Base-by-base conservation (phyloP, 2,888 invertebrate genomes). In the Leptopterna dolabrata region DNA sequence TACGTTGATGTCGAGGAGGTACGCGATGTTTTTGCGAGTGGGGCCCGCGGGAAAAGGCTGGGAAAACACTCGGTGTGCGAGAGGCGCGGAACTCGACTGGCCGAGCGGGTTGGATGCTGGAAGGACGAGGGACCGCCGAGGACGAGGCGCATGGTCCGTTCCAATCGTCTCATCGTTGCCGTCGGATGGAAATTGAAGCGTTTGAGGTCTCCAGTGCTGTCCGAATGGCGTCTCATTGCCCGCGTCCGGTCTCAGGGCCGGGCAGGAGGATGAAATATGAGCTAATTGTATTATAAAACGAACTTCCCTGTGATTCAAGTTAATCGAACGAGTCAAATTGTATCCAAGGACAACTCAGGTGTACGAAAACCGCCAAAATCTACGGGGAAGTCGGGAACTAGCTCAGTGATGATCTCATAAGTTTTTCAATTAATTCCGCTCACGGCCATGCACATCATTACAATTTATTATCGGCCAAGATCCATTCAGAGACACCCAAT, bases 1-100 rank as follows among this genome's bases (percentile, higher is more conserved):
- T 63, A 63, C 63, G 63, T 24, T 24, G 55, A n/a, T 51, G 13
- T 51, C 4, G n/a, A n/a, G n/a, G 51, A n/a, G 4, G 19, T 11
- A 11, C 63, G 63, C 63, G 63, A 63, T 63, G 63, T 63, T 63
- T 27, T 63, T 27, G 4, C 27, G 63, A 27, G 9, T 24, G 63
- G 0, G 13, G 51, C 16, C 51, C n/a, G 63, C 63, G 24, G 24
- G 45, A 19, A 24, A 4, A 16, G 13, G 27, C 27, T 71, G 2
- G 27, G 30, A 11, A 19, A 30, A 19, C 27, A 71, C 19, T 27
- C 71, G 71, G 19, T 24, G 24, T 27, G 41, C 14, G 73, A 29
- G 30, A 76, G 41, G 6, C 73, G 73, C 73, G 73, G 41, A 76
- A 76, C 73, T 76, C 30, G 73, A 76, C 73, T 76, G 73, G 19